Evolutionary conservation across 2,888 invertebrate species (phyloP), one percentile per base, ranked within the genome.

Genomic region (Metalampra italica): DNA sequence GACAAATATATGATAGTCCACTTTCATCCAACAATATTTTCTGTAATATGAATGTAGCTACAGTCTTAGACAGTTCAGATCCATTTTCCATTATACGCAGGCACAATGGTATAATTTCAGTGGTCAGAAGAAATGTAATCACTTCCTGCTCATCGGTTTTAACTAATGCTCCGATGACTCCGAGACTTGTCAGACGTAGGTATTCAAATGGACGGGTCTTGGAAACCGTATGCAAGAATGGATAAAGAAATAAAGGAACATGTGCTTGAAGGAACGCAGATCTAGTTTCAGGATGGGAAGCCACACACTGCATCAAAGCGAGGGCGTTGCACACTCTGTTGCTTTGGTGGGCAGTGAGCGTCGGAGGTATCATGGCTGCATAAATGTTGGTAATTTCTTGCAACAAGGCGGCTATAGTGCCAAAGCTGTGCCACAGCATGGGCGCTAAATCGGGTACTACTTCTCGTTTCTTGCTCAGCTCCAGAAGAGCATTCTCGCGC

Each of bases 91-190:
- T 99, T 53, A 99, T 99, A 62, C 98, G 93, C 53, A 99, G 90
- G 78, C 99, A 99, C 9, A 99, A 90, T 0, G 99, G 99, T 75
- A 99, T 99, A 65, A 99, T 99, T 91, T 99, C 99, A 32, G 99
- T 99, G 9, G 98, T 98, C 51, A 99, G 90, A 44, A 99, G 91
- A 82, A 99, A 99, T 57, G 98, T 98, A 44, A 99, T 99, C 7
- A 99, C 99, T 91, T 98, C 98, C 84, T 98, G 98, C 82, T 99
- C 98, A 89, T 99, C 98, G 67, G 98, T 98, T 94, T 99, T 99
- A 29, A 99, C 99, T 68, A 99, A 90, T 44, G 99, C 99, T 53
- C 99, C 99, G 78, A 99, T 99, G 7, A 99, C 99, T 56, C 99
- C 99, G 40, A 99, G 92, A 82, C 98, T 98, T n/a, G 99, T 99